Conservation (phyloP, 1,140 invertebrate species). For the Babylonia areolata region DNA sequence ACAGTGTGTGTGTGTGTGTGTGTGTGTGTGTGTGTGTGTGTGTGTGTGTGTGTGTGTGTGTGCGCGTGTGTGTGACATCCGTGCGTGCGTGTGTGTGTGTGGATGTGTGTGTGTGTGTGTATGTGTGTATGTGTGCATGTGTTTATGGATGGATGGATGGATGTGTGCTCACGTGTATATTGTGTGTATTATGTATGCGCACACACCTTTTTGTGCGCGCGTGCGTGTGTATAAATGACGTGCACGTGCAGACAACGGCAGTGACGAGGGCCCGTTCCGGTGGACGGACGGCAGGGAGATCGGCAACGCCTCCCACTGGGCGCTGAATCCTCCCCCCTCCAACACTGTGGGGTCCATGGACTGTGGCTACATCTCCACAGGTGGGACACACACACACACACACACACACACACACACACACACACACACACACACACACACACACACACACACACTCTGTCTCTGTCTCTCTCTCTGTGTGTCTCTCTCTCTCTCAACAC, state of each 20-base stretch:
- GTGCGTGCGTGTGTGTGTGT: too few relatives aligned
- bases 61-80: neutral
- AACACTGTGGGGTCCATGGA: conserved; percentile 44
- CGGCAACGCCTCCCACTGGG: conserved; percentile 19
- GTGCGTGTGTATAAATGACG: too few relatives aligned
- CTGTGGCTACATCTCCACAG: conserved; percentile 48
- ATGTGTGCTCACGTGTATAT: too few relatives aligned
- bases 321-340: conserved; percentile 31
- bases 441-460: neutral
- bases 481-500: too few relatives aligned
- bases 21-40: neutral
- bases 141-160: too few relatives aligned
- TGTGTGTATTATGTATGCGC: too few relatives aligned
- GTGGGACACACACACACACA: conserved; percentile 10
- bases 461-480: neutral
- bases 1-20: neutral
- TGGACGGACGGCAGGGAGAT: conserved; percentile 33
- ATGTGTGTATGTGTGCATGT: too few relatives aligned
- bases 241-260: conserved; percentile 22
- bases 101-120: too few relatives aligned
- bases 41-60: neutral
- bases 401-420: neutral
- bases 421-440: neutral
- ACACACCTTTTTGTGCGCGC: too few relatives aligned
- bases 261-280: conserved; percentile 25